Conservation (phyloP, 2,888 invertebrate genomes). For the Dicranocentrus wangi region DNA sequence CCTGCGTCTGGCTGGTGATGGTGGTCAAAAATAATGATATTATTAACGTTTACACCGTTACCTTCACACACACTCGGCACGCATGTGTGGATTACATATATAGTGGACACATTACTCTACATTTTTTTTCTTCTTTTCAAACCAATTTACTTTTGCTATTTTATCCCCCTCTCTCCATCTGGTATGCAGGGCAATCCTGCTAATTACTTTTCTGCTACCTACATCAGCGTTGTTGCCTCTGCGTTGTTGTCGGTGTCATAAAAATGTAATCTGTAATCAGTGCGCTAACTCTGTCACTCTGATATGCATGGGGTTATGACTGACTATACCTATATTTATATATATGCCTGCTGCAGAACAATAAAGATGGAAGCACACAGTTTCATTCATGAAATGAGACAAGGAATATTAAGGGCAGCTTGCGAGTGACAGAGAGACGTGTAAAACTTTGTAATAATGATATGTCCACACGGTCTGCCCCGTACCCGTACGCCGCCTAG, state of each 20-base stretch:
- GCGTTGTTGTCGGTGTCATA: slow-evolving; percentile 8
- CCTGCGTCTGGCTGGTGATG: neutral
- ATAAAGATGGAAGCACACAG: slow-evolving; percentile 33
- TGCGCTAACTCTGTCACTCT: slow-evolving; percentile 7
- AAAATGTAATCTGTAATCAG: slow-evolving; percentile 50
- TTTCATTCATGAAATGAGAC: slow-evolving; percentile 21
- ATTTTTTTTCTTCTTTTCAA: neutral
- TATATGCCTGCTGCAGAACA: slow-evolving; percentile 14
- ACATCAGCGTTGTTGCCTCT: neutral
- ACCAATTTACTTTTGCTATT: slow-evolving; percentile 7
- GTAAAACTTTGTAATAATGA: slow-evolving; percentile 22
- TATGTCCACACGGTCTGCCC: slow-evolving; percentile 18
- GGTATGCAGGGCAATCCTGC: slow-evolving; percentile 28
- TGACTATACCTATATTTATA: neutral
- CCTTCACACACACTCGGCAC: slow-evolving; percentile 23
- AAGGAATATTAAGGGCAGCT: slow-evolving; percentile 1
- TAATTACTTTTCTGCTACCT: slow-evolving; percentile 48
- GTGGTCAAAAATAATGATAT: slow-evolving; percentile 36
- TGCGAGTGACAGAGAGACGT: slow-evolving; percentile 22
- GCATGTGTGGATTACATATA: neutral
- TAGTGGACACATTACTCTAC: neutral
- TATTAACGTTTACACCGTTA: slow-evolving; percentile 30
- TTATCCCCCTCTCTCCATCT: slow-evolving; percentile 13
- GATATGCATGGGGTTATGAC: neutral
- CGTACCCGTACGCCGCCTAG: too few relatives aligned